Conservation (phyloP, 2,797 vertebrate species). For the Ceryle rudis region DNA sequence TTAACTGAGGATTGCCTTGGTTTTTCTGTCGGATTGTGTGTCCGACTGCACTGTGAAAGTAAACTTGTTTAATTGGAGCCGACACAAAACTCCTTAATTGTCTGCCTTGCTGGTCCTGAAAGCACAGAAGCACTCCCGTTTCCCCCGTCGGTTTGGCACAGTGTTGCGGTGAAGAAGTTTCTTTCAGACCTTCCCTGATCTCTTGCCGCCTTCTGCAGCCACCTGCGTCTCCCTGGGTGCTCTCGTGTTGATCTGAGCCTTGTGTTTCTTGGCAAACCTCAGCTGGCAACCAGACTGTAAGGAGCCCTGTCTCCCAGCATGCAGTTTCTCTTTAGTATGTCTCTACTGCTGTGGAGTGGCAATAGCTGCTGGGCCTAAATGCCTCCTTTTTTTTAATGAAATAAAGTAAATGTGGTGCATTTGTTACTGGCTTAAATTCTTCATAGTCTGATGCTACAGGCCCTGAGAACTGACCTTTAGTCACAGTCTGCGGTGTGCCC, state of each 20-base stretch:
- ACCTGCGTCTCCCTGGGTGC: background rate
- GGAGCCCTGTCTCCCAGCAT: background rate
- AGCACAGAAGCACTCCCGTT: background rate
- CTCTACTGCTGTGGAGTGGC: background rate
- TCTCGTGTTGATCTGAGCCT: fast-evolving
- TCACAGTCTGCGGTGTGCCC: fast-evolving
- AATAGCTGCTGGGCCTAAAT: background rate
- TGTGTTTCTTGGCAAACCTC: background rate
- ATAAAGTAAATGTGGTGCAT: background rate
- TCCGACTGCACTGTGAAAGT: background rate
- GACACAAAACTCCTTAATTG: background rate
- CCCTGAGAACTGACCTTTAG: background rate
- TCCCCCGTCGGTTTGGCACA: background rate
- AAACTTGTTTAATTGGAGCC: background rate
- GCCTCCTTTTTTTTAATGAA: too few species aligned
- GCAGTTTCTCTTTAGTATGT: background rate
- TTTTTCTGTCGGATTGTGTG: background rate
- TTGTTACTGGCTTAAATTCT: background rate
- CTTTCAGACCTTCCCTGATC: background rate
- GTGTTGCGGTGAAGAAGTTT: background rate
- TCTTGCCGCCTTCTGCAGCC: background rate
- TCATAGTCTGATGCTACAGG: fast-evolving
- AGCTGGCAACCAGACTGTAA: background rate
- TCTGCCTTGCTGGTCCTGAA: background rate
- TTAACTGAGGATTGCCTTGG: background rate